Evolutionary conservation across 2,888 invertebrate species (phyloP).

Genomic region (Epirrhoe tristata): DNA sequence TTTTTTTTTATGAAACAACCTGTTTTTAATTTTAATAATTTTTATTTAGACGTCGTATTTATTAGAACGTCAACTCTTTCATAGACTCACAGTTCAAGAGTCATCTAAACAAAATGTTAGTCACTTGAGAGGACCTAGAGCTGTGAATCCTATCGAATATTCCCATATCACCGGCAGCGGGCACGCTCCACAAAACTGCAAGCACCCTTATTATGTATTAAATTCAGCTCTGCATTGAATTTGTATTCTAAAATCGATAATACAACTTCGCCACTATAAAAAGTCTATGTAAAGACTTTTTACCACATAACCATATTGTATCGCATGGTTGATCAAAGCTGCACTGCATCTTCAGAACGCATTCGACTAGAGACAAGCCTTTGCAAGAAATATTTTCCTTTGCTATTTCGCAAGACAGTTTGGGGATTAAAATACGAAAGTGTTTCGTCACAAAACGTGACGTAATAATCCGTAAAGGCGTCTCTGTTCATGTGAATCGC

Average conservation of each 20-base stretch:
- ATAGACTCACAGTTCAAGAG: conserved; percentile 10
- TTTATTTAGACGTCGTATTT: neutral
- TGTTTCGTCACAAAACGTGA: conserved; percentile 44
- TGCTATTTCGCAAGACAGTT: conserved; percentile 29
- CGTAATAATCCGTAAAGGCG: conserved; percentile 48
- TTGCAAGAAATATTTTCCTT: conserved; percentile 33
- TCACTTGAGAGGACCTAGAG: conserved; percentile 24
- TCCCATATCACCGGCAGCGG: conserved; percentile 50
- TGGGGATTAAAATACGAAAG: conserved; percentile 30
- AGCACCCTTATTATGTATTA: conserved; percentile 65
- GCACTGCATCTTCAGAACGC: conserved; percentile 70
- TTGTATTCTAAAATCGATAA: conserved; percentile 55
- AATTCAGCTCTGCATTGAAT: conserved; percentile 68
- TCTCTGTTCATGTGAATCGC: conserved; percentile 54
- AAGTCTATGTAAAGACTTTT: conserved; percentile 70
- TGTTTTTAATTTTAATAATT: too few relatives aligned
- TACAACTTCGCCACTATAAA: conserved; percentile 71
- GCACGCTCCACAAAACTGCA: conserved; percentile 20
- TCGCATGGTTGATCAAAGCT: conserved; percentile 83
- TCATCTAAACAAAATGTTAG: conserved; percentile 12
- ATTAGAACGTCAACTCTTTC: neutral
- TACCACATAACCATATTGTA: conserved; percentile 76
- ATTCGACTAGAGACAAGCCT: conserved; percentile 42
- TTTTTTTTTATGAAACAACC: too few relatives aligned
- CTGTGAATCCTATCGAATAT: conserved; percentile 51